These are phyloP conservation scores for Eupleurogrammus muticus DNA, from an alignment of 2,797 vertebrate genomes.

Conservation along the genomic window DNA sequence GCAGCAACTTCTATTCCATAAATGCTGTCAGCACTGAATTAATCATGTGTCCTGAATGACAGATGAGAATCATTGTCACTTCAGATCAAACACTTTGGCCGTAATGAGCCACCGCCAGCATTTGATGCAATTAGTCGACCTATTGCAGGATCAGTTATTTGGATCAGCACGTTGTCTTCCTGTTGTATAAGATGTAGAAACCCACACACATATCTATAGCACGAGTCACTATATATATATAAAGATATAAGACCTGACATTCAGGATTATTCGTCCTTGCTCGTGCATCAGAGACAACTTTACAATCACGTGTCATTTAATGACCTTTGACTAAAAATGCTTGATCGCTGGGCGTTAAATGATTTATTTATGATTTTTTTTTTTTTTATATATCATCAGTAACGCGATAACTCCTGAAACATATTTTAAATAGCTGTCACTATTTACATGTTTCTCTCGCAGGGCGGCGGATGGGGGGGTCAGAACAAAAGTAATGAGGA, in stretches of 20 bases:
- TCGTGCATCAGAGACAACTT: not conserved
- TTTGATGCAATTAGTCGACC: slow-evolving; percentile 61
- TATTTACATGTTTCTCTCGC: slow-evolving; percentile 14
- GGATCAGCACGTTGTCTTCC: slow-evolving; percentile 20
- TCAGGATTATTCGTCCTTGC: not conserved
- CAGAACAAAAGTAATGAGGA: slow-evolving; percentile 62
- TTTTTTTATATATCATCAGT: slow-evolving; percentile 23
- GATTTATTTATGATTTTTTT: slow-evolving; percentile 8
- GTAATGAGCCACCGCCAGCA: slow-evolving; percentile 63
- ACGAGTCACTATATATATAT: not conserved
- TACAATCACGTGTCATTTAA: not conserved
- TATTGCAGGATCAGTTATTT: slow-evolving; percentile 57
- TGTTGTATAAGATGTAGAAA: slow-evolving; percentile 3
- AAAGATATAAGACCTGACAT: not conserved
- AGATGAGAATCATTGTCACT: slow-evolving; percentile 60
- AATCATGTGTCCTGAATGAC: slow-evolving; percentile 54
- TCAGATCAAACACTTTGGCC: slow-evolving; percentile 50
- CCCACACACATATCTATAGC: not conserved
- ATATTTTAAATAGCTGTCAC: slow-evolving; percentile 26
- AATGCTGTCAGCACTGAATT: slow-evolving; percentile 43
- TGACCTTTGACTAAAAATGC: slow-evolving; percentile 13
- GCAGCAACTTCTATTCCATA: slow-evolving; percentile 22
- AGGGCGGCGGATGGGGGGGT: not conserved
- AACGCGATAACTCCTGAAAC: slow-evolving; percentile 1
- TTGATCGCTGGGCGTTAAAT: not conserved